Evolutionary conservation across 2,797 vertebrate species (phyloP), one percentile per base, ranked within the genome.

Genomic region (Chelidonichthys spinosus): DNA sequence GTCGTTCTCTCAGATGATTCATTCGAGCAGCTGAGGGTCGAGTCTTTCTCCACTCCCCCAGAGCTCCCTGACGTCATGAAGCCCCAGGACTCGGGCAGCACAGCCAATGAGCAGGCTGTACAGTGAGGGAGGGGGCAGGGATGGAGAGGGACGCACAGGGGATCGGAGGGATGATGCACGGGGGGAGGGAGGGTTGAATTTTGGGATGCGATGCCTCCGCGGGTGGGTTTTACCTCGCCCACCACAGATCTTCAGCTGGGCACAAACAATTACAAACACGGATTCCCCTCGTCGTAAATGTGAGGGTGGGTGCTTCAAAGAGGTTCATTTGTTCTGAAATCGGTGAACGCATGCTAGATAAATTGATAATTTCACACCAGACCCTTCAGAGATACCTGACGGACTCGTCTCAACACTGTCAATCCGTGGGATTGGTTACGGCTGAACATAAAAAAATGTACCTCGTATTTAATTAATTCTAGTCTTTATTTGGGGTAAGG

Each of bases 31-130:
- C 94, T 98, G 75, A 94, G 95, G 82, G 92, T 97, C 1, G 96
- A 97, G 74, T 65, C 96, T 10, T 97, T 97, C 92, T 97, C 97
- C 81, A 97, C 96, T 79, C 97, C 97, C 2, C 97, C 96, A 0
- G 97, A 97, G 88, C 96, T 98, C 64, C 97, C 97, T 0, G 97
- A 98, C 33, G 97, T 98, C 80, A 98, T 97, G 97, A 98, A 97
- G 91, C 97, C 97, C 0, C 97, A 98, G 89, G 97, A 98, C 87
- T 97, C 96, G 3, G 93, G 96, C 87, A 96, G 96, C 92, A 96
- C 96, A 60, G 93, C 96, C 83, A 97, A 97, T 2, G 96, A 98
- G 76, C 97, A 97, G 90, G 95, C 96, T 0, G 96, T 98, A 69
- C 96, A 97, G 95, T 97, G 95, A 97, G 84, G 72, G 33, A 72